These are phyloP conservation scores for Neoaliturus tenellus DNA, from an alignment of 2,888 invertebrate species.

Conservation along the genomic window DNA sequence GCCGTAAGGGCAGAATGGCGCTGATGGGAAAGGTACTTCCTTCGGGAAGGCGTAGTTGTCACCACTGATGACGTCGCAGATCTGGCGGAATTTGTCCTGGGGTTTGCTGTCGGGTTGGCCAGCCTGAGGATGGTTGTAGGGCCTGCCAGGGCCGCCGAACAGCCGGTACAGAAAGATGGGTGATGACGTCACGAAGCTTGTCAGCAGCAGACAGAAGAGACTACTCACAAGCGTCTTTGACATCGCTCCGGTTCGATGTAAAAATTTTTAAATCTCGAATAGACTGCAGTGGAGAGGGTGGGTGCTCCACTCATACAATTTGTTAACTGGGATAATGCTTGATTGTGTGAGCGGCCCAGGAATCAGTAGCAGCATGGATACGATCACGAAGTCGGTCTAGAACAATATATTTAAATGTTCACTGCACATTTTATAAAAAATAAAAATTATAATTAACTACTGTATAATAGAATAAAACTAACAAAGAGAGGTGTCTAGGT, in stretches of 20 bases:
- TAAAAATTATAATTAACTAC: too few species aligned
- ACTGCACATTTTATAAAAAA: too few species aligned
- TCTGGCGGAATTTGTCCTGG: slow-evolving; percentile 78
- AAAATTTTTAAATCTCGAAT: not conserved
- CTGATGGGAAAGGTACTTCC: slow-evolving; percentile 75
- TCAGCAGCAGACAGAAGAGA: slow-evolving; percentile 18
- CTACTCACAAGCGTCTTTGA: not conserved
- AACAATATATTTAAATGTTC: too few species aligned
- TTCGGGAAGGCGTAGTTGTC: slow-evolving; percentile 78
- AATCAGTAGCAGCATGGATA: too few species aligned
- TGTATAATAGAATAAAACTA: too few species aligned
- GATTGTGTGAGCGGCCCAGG: too few species aligned
- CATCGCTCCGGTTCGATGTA: slow-evolving; percentile 32
- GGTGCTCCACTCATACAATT: too few species aligned
- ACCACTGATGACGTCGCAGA: slow-evolving; percentile 81
- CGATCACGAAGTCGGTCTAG: too few species aligned
- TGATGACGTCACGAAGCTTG: not conserved
- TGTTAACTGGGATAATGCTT: too few species aligned
- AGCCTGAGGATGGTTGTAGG: not conserved
- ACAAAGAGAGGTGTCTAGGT: too few species aligned
- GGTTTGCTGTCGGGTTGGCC: slow-evolving; percentile 3
- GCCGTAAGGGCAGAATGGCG: slow-evolving; percentile 79
- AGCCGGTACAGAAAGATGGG: slow-evolving; percentile 49
- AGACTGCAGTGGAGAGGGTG: too few species aligned
- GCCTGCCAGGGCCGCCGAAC: slow-evolving; percentile 27